Conservation (phyloP, 1,140 invertebrate species). For the Procambarus virginalis region DNA sequence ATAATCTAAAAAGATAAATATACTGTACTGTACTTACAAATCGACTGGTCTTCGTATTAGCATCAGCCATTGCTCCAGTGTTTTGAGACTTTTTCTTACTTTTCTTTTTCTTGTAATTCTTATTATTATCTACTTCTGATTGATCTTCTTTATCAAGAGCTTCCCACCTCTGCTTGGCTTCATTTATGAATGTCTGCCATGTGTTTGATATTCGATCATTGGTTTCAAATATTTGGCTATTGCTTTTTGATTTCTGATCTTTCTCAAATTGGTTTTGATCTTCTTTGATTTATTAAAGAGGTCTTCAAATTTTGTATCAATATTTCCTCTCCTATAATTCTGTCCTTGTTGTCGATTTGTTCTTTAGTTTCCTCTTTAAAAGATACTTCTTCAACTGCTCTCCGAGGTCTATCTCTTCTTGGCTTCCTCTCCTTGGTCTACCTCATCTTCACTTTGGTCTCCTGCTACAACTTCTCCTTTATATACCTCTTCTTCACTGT, state of each 20-base stretch:
- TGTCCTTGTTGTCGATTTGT: background rate
- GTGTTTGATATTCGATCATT: background rate
- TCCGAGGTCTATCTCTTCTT: background rate
- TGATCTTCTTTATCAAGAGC: constrained; percentile 6
- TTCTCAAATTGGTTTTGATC: constrained; percentile 4
- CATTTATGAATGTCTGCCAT: background rate
- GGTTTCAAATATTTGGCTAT: background rate
- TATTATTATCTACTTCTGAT: background rate
- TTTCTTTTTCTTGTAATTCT: background rate
- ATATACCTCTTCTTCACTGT: background rate
- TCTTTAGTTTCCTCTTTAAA: background rate
- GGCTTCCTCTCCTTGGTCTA: background rate
- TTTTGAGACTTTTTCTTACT: background rate
- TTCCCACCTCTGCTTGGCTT: constrained; percentile 13
- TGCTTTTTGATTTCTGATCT: background rate
- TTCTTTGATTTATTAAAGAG: background rate
- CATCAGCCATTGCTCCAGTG: constrained; percentile 29
- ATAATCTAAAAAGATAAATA: background rate
- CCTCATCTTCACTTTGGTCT: background rate
- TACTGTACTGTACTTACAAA: constrained; percentile 28
- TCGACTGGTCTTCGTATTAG: constrained; percentile 30
- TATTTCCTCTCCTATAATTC: background rate
- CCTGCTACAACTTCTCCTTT: background rate
- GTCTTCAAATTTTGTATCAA: background rate
- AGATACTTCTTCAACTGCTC: background rate